Evolutionary conservation across 2,797 vertebrate genomes (phyloP).

Genomic region (Poliocrania exsul): DNA sequence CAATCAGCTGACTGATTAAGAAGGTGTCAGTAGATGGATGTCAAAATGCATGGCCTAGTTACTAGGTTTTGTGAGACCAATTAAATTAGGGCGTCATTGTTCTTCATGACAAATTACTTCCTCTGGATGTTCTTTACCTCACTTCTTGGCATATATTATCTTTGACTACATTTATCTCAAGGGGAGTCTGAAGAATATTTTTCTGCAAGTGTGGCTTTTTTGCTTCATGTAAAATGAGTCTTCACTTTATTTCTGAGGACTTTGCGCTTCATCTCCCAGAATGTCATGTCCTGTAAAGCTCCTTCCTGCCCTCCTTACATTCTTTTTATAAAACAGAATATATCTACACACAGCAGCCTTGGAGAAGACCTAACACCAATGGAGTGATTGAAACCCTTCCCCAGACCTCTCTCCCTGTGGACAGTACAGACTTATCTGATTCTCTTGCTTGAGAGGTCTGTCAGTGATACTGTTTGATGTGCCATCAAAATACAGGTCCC

Average conservation of each 20-base stretch:
- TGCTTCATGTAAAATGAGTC: background rate
- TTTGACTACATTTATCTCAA: constrained; percentile 27
- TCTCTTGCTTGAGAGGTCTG: background rate
- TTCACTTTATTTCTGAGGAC: background rate
- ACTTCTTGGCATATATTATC: constrained; percentile 4
- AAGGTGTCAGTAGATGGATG: background rate
- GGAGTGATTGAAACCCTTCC: background rate
- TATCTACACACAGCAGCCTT: background rate
- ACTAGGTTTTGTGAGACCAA: constrained; percentile 15
- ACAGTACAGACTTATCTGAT: background rate
- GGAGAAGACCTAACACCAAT: background rate
- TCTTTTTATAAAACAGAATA: background rate
- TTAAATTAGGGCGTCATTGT: background rate
- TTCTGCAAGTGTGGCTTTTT: background rate
- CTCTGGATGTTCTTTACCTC: background rate
- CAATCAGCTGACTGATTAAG: background rate
- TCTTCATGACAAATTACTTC: constrained; percentile 44
- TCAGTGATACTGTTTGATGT: background rate
- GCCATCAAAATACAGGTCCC: background rate
- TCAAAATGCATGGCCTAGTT: background rate
- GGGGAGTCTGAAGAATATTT: background rate
- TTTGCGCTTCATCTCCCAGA: background rate
- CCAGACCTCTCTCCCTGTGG: background rate
- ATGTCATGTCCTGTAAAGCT: background rate
- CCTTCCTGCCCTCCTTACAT: background rate